A percentile compares a stretch with the other conserved stretches of the same genome.
Evolutionary conservation across 1,140 invertebrate genomes (phyloP).

Genomic region (Rhizoglyphus robini): DNA sequence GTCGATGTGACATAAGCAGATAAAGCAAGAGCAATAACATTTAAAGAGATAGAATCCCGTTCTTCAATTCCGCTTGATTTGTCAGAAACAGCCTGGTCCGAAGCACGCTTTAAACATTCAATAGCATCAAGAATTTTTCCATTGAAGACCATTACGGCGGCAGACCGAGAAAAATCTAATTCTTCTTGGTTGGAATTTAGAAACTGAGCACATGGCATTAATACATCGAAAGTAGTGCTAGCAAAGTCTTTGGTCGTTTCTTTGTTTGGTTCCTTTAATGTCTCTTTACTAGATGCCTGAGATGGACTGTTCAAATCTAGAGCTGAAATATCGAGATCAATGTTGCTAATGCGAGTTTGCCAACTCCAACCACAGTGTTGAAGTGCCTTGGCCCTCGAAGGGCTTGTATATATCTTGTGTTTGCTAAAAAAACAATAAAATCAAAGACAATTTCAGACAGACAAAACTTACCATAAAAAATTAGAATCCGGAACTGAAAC

Average conservation of each 20-base stretch:
- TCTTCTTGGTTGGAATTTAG: conserved; percentile 29
- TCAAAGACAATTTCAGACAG: not conserved
- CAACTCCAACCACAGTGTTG: conserved; percentile 74
- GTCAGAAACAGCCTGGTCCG: conserved; percentile 20
- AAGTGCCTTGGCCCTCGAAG: conserved; percentile 51
- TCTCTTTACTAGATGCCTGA: not conserved
- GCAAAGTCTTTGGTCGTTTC: not conserved
- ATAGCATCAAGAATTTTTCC: conserved; percentile 66
- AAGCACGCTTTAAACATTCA: conserved; percentile 58
- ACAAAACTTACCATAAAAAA: not conserved
- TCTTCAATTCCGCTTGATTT: not conserved
- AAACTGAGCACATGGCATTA: conserved; percentile 4
- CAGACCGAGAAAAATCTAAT: conserved; percentile 56
- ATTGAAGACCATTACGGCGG: conserved; percentile 78
- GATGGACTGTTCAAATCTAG: not conserved
- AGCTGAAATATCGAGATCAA: not conserved
- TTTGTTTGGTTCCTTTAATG: no score
- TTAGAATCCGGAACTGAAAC: not conserved
- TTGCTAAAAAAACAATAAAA: conserved; percentile 7
- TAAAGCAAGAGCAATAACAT: conserved; percentile 71
- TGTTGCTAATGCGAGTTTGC: not conserved
- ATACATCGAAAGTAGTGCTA: not conserved
- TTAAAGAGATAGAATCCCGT: conserved; percentile 29
- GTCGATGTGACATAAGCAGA: conserved; percentile 42
- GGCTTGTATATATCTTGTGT: conserved; percentile 10